Base-by-base conservation (phyloP, 1,140 invertebrate species). In the Babylonia areolata region DNA sequence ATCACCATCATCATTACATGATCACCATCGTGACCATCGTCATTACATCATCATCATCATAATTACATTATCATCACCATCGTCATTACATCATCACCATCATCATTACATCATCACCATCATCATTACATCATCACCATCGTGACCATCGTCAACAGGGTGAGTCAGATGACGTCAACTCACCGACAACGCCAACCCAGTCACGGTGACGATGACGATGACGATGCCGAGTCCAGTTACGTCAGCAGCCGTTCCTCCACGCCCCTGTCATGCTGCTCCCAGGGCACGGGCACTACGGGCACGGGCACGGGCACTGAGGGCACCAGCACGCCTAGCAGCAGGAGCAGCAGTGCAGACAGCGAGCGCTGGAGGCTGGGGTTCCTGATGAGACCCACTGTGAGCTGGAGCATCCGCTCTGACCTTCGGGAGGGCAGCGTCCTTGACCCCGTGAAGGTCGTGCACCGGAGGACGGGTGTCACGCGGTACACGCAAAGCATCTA, bases 381-480 rank as follows among this genome's bases (percentile, higher is more conserved):
- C 3, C 12, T 46, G 20, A 39, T 23, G n/a, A 15, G 71, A 31
- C 64, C 64, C 33, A 85, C 75, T 23, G 54, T 54, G 5, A 33
- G 54, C 51, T 46, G n/a, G 33, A 39, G 3, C 12, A 54, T 64
- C 81, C 35, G 58, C 31, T 71, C 33, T 28, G 64, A 82, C 51
- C 51, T 69, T 28, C 51, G 81, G 12, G 54, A 82, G 37, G 54
- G 81, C 31, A 31, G 28, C 31, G 35, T 54, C 81, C 54, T 82
- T 69, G 81, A 82, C 81, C 64, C 51, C 17, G 81, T 69, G 12
- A 37, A 82, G 37, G 81, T 80, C 78, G 78, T 80, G 54, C 28
- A 28, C 35, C 37, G 17, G 12, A 37, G 64, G 42, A 28, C 17
- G 37, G 42, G 5, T 5, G 23, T 12, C 58, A 64, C 31, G 15